Evolutionary conservation across 2,113 vertebrate species (phyloP).

Genomic region (Ammodytes marinus): DNA sequence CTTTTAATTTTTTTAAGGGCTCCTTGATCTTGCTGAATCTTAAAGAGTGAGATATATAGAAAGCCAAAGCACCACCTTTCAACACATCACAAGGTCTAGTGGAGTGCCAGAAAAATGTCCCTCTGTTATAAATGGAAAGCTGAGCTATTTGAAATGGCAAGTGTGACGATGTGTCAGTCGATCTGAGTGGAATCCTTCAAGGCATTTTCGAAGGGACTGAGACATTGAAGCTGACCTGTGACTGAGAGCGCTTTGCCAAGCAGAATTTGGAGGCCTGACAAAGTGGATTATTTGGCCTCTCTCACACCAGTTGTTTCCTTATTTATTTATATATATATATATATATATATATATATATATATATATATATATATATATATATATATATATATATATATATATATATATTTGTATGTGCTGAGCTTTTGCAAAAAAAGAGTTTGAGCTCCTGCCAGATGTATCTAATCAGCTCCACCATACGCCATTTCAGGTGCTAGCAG

Average conservation of each 20-base stretch:
- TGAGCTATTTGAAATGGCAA: constrained; percentile 66
- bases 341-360: constrained; percentile 1
- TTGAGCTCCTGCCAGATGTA: constrained; percentile 77
- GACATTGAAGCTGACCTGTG: constrained; percentile 66
- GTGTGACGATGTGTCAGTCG: constrained; percentile 55
- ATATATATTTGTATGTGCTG: constrained; percentile 42
- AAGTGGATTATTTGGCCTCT: constrained; percentile 79
- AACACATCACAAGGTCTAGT: constrained; percentile 29
- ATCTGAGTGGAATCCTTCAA: constrained; percentile 69
- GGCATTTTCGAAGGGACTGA: constrained; percentile 65
- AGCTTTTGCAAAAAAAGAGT: constrained; percentile 67
- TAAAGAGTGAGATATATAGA: constrained; percentile 6
- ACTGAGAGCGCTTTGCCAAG: constrained; percentile 67
- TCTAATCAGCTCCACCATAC: constrained; percentile 74
- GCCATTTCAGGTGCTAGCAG: constrained; percentile 78
- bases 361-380: background rate
- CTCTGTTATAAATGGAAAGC: constrained; percentile 53
- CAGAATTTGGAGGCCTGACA: constrained; percentile 76
- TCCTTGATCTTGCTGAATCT: constrained; percentile 13
- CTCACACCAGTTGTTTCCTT: constrained; percentile 58
- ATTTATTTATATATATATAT: constrained; percentile 5
- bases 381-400: background rate
- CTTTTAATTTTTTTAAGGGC: background rate
- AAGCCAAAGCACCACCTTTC: constrained; percentile 4
- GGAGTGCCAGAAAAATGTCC: constrained; percentile 54